Evolutionary conservation across 1,140 invertebrate species (phyloP).

Genomic region (Drosophila jambulina): DNA sequence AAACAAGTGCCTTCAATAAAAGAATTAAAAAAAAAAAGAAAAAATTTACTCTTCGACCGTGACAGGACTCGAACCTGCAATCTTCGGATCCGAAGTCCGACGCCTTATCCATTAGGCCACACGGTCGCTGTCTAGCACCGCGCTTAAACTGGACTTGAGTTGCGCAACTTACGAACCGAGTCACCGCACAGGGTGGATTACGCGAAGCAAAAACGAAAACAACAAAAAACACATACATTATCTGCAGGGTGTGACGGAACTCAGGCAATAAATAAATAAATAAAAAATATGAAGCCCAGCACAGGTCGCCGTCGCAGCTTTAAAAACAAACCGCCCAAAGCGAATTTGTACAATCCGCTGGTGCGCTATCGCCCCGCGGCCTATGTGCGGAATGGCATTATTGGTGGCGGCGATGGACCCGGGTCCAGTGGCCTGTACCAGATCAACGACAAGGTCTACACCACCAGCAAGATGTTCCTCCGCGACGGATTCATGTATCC

Average conservation of each 20-base stretch:
- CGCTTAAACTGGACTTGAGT: slow-evolving; percentile 38
- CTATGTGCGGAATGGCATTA: slow-evolving; percentile 78
- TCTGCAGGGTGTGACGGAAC: slow-evolving; percentile 18
- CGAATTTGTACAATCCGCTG: slow-evolving; percentile 70
- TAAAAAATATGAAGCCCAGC: slow-evolving; percentile 64
- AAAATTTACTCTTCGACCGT: slow-evolving; percentile 35
- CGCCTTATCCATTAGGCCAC: slow-evolving; percentile 55
- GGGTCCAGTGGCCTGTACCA: slow-evolving; percentile 79
- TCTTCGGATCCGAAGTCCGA: slow-evolving; percentile 55
- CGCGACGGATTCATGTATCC: slow-evolving; percentile 84
- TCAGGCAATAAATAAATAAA: slow-evolving; percentile 13
- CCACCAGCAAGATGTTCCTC: slow-evolving; percentile 81
- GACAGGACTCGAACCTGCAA: slow-evolving; percentile 55
- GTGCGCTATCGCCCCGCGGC: slow-evolving; percentile 77
- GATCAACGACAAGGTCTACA: slow-evolving; percentile 80
- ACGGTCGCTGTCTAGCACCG: slow-evolving; percentile 19
- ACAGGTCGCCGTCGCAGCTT: slow-evolving; percentile 76
- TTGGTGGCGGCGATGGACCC: slow-evolving; percentile 71
- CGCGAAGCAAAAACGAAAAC: neutral
- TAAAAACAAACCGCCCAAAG: slow-evolving; percentile 72
- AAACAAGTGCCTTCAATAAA: neutral
- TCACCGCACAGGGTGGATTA: slow-evolving; percentile 23
- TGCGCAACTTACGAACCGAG: slow-evolving; percentile 19
- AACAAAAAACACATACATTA: slow-evolving; percentile 4
- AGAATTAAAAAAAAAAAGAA: slow-evolving; percentile 21